phyloP scores from a whole-genome alignment of 2,888 invertebrate genomes.

The Cerastis rubricosa region DNA sequence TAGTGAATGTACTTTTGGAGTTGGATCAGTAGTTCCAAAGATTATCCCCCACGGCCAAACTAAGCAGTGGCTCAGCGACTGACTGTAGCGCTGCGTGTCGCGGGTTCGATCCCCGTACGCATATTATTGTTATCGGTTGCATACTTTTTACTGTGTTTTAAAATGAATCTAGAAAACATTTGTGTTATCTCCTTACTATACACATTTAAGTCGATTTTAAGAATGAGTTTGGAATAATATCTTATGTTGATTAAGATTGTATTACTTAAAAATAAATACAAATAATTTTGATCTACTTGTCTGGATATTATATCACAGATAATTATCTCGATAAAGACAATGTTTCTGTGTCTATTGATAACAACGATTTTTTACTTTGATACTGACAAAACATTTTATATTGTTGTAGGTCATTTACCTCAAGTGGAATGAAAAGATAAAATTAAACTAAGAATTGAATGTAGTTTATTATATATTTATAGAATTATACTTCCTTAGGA shows the following conservation, averaged over 20 bases:
- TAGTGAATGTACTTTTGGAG: no score
- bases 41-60: no score
- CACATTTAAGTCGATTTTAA: not conserved
- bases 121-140: not conserved
- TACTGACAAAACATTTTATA: slow-evolving; percentile 1
- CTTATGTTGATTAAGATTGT: no score
- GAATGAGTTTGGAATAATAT: not conserved
- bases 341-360: slow-evolving; percentile 19
- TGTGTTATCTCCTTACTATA: not conserved
- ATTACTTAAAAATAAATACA: not conserved
- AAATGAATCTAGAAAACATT: not conserved
- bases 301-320: slow-evolving; percentile 25
- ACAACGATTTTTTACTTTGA: slow-evolving; percentile 18
- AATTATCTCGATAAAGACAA: slow-evolving; percentile 14
- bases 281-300: slow-evolving; percentile 2
- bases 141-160: not conserved
- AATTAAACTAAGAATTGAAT: not conserved
- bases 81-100: no score
- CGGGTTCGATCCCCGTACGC: no score
- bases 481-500: not conserved
- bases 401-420: slow-evolving; percentile 25
- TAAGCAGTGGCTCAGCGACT: no score
- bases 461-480: not conserved
- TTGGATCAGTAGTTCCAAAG: no score
- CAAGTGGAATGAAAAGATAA: slow-evolving; percentile 4